Base-by-base conservation (phyloP, 92 coral and sea anemone genomes). In the Actinernus sp. region DNA sequence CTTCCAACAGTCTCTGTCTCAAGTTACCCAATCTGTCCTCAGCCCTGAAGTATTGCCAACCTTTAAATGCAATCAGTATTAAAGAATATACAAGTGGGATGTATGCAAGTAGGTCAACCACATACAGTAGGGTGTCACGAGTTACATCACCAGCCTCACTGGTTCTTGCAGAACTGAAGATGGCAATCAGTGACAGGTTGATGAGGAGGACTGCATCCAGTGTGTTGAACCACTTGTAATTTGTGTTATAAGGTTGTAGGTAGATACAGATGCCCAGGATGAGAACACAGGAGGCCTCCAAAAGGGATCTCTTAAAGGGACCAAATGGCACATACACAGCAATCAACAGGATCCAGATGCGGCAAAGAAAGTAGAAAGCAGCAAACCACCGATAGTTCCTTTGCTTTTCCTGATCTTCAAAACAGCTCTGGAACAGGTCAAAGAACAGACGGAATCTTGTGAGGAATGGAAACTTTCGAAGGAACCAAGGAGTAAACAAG, bases 361-460 rank as follows among this genome's bases (percentile, higher is more conserved):
- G 97, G 50, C 95, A 83, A 4, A 91, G 59, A 77, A 94, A 90
- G 51, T 94, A 94, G 54, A 79, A 94, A 13, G 90, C 97, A 2
- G 98, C 89, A 81, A 92, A 94, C 98, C 98, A 94, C 13, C 96
- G 75, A 49, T 79, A 80, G 20, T 71, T 57, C 34, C 78, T 70
- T 20, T 46, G 44, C 48, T 41, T 70, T 20, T 43, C 67, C 23
- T 58, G 73, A 22, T 79, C 89, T 44, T 57, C 84, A 49, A 70
- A 90, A 49, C 93, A 91, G 38, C 76, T 65, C 68, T 93, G 98
- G 60, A 93, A 87, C 12, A 76, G 60, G 71, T 93, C 93, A n/a
- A 93, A 93, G 61, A 86, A 78, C 21, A 88, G 78, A 11, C 87
- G 78, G 60, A 82, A 93, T 27, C 85, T 79, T 23, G 57, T 30